Evolutionary conservation across 2,113 vertebrate species (phyloP), one percentile per base, ranked within the genome.

Genomic region (Struthio camelus): DNA sequence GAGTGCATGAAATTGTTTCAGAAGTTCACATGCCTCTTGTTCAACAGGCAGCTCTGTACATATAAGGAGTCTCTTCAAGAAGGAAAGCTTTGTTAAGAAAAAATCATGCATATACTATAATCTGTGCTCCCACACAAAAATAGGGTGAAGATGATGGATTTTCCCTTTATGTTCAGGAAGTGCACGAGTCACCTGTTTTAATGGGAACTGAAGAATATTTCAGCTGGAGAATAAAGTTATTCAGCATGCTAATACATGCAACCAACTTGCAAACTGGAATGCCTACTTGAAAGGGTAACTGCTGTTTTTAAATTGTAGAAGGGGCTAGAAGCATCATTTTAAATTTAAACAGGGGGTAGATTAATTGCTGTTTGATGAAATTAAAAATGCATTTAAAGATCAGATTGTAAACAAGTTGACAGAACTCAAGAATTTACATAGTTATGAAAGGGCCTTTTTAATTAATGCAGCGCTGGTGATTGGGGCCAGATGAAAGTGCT

Each of bases 361-460:
- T 96, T 93, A 96, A 95, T 96, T 96, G 94, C 96, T 89, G 96
- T 96, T 96, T 96, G 96, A 96, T 97, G 96, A 96, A 97, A 96
- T 96, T 94, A 94, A 96, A 95, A 94, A 94, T 97, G 96, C 96
- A 96, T 96, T 96, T 92, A 90, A 89, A 96, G 96, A 97, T 96
- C 95, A 96, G 96, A 96, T 97, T 95, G 96, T 96, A 96, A 97
- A 96, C 96, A 96, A 96, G 96, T 94, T 96, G 96, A 95, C 96
- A 96, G 96, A 96, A 97, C 94, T 92, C 80, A 90, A 64, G 92
- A 93, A 96, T 96, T 96, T 95, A 92, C 94, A 96, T 93, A 93
- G 95, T 94, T 96, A 94, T 96, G 96, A 97, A 96, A 97, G 93
- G 93, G 79, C 30, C 96, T 89, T 72, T 91, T 95, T 97, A 96